A percentile compares a stretch with the other conserved stretches of the same genome.
phyloP scores from a whole-genome alignment of 1,140 invertebrate species.

The Ganaspis sp. region DNA sequence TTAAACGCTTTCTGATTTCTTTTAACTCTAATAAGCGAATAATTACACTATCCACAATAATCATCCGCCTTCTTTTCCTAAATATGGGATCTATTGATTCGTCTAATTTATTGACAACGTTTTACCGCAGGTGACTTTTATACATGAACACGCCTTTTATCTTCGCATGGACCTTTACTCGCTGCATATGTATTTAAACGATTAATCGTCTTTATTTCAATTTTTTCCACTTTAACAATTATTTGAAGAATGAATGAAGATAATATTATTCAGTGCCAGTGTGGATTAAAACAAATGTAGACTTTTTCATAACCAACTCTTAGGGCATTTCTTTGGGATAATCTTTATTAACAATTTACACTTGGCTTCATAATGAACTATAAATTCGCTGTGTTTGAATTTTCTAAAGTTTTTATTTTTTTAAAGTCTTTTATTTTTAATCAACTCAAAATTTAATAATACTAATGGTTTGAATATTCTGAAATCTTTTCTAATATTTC shows the following conservation, averaged over 20 bases:
- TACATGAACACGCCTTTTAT: conserved; percentile 48
- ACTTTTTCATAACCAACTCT: conserved; percentile 33
- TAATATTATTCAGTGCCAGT: conserved; percentile 62
- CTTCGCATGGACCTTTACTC: conserved; percentile 55
- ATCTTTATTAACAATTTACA: neutral
- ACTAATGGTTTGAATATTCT: no score
- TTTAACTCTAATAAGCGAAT: conserved; percentile 13
- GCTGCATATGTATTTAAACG: conserved; percentile 65
- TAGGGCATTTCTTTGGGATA: neutral
- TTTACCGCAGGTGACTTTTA: conserved; percentile 5
- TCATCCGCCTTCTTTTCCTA: conserved; percentile 18
- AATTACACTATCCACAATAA: conserved; percentile 24
- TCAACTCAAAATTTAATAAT: no score
- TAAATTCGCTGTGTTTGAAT: no score
- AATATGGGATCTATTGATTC: conserved; percentile 14
- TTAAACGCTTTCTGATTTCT: conserved; percentile 29
- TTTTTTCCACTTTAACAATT: conserved; percentile 64
- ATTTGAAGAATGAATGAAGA: conserved; percentile 57
- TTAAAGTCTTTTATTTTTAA: no score
- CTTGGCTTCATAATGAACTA: neutral
- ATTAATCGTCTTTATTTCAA: conserved; percentile 56
- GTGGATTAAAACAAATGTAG: conserved; percentile 57
- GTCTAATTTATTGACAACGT: conserved; percentile 24
- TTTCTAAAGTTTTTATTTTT: no score
- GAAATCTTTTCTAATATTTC: no score